phyloP scores from a whole-genome alignment of 2,888 invertebrate genomes.

The Dicycla oo region DNA sequence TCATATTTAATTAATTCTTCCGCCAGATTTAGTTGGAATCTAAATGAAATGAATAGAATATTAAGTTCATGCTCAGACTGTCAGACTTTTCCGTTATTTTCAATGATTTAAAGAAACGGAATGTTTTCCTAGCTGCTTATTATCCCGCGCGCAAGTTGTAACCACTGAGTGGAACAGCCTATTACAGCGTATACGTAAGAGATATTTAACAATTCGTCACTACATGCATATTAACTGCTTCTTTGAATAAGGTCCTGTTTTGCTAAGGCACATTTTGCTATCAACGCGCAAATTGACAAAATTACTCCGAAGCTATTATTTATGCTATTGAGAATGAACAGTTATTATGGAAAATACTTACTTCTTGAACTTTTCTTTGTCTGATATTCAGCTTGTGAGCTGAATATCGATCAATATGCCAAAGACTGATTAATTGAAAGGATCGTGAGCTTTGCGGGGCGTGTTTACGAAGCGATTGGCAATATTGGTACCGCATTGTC shows the following conservation, averaged over 20 bases:
- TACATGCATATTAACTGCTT: slow-evolving; percentile 1
- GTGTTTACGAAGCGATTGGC: not conserved
- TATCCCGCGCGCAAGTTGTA: not conserved
- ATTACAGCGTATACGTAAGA: slow-evolving; percentile 4
- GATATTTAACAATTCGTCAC: not conserved
- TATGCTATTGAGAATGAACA: not conserved
- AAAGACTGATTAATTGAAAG: not conserved
- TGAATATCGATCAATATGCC: not conserved
- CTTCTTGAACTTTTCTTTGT: not conserved
- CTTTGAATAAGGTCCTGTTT: not conserved
- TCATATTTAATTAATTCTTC: slow-evolving; percentile 37
- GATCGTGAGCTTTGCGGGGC: not conserved
- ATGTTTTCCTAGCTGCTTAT: not conserved
- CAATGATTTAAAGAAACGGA: not conserved
- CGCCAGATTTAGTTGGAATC: slow-evolving; percentile 9
- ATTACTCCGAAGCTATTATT: not conserved
- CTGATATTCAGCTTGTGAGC: not conserved
- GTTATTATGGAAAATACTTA: not conserved
- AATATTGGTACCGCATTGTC: not conserved
- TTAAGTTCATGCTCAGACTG: not conserved
- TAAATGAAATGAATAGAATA: not conserved
- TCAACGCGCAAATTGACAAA: not conserved
- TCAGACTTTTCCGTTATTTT: slow-evolving; percentile 1
- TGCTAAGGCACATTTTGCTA: not conserved
- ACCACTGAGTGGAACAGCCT: not conserved